Percentiles rank a stretch among this genome's conserved stretches.
Evolutionary conservation across 2,113 vertebrate genomes (phyloP).

Genomic region (Sturnus vulgaris): DNA sequence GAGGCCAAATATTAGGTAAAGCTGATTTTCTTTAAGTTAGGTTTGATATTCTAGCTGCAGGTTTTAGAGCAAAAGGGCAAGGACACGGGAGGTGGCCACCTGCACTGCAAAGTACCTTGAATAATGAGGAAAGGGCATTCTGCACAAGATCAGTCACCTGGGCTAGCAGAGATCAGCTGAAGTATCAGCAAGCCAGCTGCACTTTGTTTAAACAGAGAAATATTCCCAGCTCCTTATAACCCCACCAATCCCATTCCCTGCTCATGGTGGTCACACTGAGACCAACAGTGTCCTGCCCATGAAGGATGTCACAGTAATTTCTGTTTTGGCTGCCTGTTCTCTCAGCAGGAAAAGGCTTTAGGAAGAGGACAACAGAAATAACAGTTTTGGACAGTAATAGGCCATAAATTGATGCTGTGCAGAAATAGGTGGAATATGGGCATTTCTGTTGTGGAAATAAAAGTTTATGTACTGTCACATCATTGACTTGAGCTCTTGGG

Average conservation of each 20-base stretch:
- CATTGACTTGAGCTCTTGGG: background rate
- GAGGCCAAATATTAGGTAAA: background rate
- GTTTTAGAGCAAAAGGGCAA: background rate
- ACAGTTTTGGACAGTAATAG: background rate
- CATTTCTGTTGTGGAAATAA: background rate
- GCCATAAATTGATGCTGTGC: background rate
- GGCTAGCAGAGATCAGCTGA: background rate
- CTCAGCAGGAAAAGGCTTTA: background rate
- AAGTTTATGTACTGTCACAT: background rate
- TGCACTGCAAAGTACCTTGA: background rate
- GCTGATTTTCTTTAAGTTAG: background rate
- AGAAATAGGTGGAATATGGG: background rate
- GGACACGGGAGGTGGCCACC: background rate
- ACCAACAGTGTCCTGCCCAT: rapidly evolving
- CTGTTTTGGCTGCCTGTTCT: background rate
- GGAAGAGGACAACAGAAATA: background rate
- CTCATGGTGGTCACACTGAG: background rate
- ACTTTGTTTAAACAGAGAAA: background rate
- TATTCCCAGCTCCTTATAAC: background rate
- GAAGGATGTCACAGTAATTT: background rate
- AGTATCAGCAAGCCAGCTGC: background rate
- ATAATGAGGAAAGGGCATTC: background rate
- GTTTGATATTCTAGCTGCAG: background rate
- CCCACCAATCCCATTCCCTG: background rate
- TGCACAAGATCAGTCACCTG: background rate